phyloP scores from a whole-genome alignment of 1,140 invertebrate species.

The Ctenoplectra terminalis region DNA sequence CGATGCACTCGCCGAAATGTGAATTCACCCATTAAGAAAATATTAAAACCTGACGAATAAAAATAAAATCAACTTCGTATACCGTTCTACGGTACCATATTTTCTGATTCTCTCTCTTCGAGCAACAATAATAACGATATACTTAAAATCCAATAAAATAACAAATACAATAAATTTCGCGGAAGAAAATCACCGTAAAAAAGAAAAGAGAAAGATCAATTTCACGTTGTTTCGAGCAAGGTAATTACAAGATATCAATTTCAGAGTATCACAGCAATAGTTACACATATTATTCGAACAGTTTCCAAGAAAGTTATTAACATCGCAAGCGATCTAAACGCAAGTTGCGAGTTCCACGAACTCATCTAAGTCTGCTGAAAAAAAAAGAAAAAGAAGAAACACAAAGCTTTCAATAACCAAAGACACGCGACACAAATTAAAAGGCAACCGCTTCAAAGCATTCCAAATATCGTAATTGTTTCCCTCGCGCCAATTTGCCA shows the following conservation, averaged over 20 bases:
- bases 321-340: neutral
- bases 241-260: too few species aligned
- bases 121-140: too few species aligned
- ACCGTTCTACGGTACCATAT: neutral
- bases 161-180: too few species aligned
- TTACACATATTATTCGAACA: neutral
- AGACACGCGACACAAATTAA: neutral
- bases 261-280: neutral
- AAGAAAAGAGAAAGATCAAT: too few species aligned
- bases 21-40: neutral
- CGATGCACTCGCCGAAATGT: neutral
- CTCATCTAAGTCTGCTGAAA: neutral
- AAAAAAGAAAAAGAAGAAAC: neutral
- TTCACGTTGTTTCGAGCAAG: too few species aligned
- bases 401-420: conserved; percentile 1
- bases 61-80: neutral
- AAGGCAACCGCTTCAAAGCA: neutral
- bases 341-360: neutral
- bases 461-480: conserved; percentile 39
- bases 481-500: conserved; percentile 23
- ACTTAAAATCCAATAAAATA: too few species aligned
- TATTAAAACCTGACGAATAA: neutral
- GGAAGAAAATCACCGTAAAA: too few species aligned
- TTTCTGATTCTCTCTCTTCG: too few species aligned
- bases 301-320: neutral